Percentiles rank a stretch among this genome's conserved stretches.
These are phyloP conservation scores for Elymnias hypermnestra DNA, from an alignment of 1,140 invertebrate species.

Conservation along the genomic window DNA sequence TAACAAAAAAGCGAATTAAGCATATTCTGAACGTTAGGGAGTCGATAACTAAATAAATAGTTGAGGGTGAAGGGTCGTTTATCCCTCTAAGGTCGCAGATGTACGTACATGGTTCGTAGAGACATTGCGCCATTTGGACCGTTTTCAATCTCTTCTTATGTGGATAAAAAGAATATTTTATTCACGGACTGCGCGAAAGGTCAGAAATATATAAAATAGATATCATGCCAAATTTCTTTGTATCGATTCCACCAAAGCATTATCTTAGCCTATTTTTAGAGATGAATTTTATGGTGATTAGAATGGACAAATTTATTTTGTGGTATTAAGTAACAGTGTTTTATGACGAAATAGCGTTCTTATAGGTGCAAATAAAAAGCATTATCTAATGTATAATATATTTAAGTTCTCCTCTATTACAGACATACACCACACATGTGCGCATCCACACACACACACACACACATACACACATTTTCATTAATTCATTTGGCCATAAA, in stretches of 20 bases:
- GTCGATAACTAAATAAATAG: slow-evolving; percentile 62
- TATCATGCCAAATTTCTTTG: slow-evolving; percentile 1
- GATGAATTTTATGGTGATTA: no score
- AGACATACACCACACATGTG: no score
- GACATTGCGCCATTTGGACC: slow-evolving; percentile 29
- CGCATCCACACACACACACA: no score
- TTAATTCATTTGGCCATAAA: no score
- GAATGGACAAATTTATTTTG: no score
- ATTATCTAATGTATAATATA: no score
- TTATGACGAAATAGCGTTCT: no score
- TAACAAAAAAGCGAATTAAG: slow-evolving; percentile 23
- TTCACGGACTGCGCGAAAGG: neutral
- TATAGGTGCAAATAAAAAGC: no score
- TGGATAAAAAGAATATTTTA: slow-evolving; percentile 6
- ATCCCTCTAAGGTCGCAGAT: slow-evolving; percentile 47
- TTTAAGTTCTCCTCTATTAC: no score
- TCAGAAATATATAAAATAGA: slow-evolving; percentile 2
- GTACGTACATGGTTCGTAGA: slow-evolving; percentile 28
- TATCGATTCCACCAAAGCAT: neutral
- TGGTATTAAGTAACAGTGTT: no score
- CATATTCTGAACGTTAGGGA: slow-evolving; percentile 41
- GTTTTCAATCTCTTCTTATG: slow-evolving; percentile 13
- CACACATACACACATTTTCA: no score
- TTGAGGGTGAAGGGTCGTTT: slow-evolving; percentile 39
- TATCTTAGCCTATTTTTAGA: neutral